Conservation (phyloP, 2,797 vertebrate genomes). For the Peromyscus nudipes region DNA sequence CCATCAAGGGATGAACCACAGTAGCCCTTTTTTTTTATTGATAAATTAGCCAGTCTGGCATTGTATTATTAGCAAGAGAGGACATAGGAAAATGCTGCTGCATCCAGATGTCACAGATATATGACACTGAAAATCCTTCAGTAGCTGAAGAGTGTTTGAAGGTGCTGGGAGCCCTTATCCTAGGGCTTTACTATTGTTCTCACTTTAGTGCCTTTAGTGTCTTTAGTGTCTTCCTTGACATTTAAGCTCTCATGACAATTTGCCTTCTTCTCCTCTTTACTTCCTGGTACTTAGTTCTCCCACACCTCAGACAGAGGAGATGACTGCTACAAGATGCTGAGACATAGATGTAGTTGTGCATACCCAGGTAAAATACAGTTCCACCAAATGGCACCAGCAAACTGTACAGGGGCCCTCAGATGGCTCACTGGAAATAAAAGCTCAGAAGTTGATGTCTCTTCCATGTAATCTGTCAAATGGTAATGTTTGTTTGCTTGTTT, state of each 20-base stretch:
- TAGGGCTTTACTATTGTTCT: neutral
- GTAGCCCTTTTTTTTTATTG: neutral
- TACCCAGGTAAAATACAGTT: neutral
- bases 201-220: too few relatives aligned
- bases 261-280: neutral
- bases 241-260: neutral
- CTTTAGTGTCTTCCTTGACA: neutral
- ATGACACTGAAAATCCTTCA: neutral
- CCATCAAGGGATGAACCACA: neutral
- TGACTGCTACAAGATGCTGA: neutral
- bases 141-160: neutral
- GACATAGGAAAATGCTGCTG: neutral
- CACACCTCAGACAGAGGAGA: neutral
- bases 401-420: neutral
- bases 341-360: too few relatives aligned
- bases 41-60: neutral
- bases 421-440: neutral
- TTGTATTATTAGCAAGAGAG: neutral
- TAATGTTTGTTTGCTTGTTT: too few relatives aligned
- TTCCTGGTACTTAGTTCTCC: neutral
- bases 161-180: neutral
- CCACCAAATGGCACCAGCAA: neutral
- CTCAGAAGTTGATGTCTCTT: neutral
- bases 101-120: neutral
- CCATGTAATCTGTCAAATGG: fast-evolving